Evolutionary conservation across 2,797 vertebrate species (phyloP), one percentile per base, ranked within the genome.

Genomic region (Orientallactaga sibirica): DNA sequence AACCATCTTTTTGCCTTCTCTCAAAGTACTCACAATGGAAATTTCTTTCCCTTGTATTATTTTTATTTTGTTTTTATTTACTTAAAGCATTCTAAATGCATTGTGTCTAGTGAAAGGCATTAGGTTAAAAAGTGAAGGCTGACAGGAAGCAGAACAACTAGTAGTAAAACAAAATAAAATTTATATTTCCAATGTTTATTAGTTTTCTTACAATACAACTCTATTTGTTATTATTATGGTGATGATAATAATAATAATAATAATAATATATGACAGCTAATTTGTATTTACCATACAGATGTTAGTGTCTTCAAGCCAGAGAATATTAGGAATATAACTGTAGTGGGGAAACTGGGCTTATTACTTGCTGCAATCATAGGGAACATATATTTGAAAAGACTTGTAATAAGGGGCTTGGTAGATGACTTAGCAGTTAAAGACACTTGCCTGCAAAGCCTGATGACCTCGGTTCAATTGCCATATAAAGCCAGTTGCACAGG

Each of bases 121-220:
- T 80, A 76, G 5, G 62, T 55, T 2, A 90, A 64, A 77, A 25
- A 85, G 11, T 92, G 43, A 75, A 82, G 24, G n/a, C 24, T 55
- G 11, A n/a, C 27, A 87, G 64, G 25, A 93, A 90, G 24, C 37
- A 83, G 90, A 92, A 62, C 9, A 33, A 64, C 24, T 80, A 27
- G 33, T 82, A 41, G 24, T 64, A 92, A 79, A 93, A 89, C 25
- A 81, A 93, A 78, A 18, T 66, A 20, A 90, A 68, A 8, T 91
- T 90, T 27, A 24, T 25, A 91, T 5, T 95, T 95, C 43, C 75
- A 43, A 86, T 86, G 48, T 27, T 78, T 90, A 71, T 48, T 79
- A 55, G 20, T 67, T 82, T 64, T 1, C 48, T 90, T 81, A 79
- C 75, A 61, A 48, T 75, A 61, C 83, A 86, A 43, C 77, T 25